Base-by-base conservation (phyloP, 2,888 invertebrate genomes). In the Tricholauxania praeusta region DNA sequence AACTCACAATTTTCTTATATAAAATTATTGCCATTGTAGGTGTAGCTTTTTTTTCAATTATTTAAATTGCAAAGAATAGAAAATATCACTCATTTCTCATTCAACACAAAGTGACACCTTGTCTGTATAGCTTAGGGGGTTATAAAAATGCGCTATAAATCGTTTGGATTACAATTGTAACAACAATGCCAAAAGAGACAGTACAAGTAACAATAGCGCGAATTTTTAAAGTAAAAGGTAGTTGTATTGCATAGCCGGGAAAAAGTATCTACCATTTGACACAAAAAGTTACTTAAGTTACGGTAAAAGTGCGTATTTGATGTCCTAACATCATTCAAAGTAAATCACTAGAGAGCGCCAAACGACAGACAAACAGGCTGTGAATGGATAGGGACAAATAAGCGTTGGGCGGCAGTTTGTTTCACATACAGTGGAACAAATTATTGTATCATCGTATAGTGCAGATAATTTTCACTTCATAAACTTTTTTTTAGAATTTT, bases 21-120 rank as follows among this genome's bases (percentile, higher is more conserved):
- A 12, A 19, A 55, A 15, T 55, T 15, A n/a, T 55, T 19, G 17
- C 7, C 22, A 55, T 19, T 55, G 17, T 55, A 4, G 15, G n/a
- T 55, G 28, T 19, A 1, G 55, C 1, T 8, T 53, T 19, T 55
- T 19, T 55, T 39, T 47, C 48, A 47, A 63, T 63, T 63, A 63
- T 63, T 63, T 47, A 49, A 63, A 63, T 63, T 47, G 63, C 63
- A n/a, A 19, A 17, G 49, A 63, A 63, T 19, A 49, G 15, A 47
- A 63, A 63, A 63, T 63, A 48, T 17, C 19, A 48, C 12, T 47
- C 63, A 63, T 63, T 63, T 47, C 17, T 39, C n/a, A 63, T n/a
- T 19, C 15, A 49, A 63, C 63, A 63, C 48, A 10, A 10, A 39
- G 39, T 39, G 39, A 39, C 39, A 39, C 10, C 39, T 39, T 39